Evolutionary conservation across 2,888 invertebrate species (phyloP).

Genomic region (Andricus quercusramuli): DNA sequence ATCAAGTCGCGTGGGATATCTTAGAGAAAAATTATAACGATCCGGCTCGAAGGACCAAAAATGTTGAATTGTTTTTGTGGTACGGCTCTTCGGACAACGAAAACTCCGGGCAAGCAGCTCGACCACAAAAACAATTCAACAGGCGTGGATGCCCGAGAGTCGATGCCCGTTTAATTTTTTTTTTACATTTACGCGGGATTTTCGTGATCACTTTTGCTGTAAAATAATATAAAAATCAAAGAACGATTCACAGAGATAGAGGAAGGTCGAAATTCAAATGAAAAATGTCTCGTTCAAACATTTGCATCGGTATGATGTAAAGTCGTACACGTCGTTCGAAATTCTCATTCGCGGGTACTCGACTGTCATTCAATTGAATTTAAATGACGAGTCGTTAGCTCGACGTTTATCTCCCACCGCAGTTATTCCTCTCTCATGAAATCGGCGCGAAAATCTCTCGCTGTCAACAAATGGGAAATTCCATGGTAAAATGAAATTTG

Average conservation of each 20-base stretch:
- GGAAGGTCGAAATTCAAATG: slow-evolving; percentile 4
- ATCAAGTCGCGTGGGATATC: too few species aligned
- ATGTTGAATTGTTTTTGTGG: too few species aligned
- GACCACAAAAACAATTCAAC: too few species aligned
- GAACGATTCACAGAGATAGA: not conserved
- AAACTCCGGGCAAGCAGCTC: too few species aligned
- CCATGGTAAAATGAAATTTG: not conserved
- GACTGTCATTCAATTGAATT: slow-evolving; percentile 55
- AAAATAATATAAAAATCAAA: not conserved
- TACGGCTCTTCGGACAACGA: too few species aligned
- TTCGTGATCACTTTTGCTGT: not conserved
- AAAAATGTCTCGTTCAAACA: slow-evolving; percentile 43
- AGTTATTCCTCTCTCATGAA: slow-evolving; percentile 26
- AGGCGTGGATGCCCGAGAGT: not conserved
- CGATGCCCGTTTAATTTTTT: not conserved
- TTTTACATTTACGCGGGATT: not conserved
- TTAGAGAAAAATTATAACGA: too few species aligned
- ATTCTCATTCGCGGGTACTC: slow-evolving; percentile 30
- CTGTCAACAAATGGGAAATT: slow-evolving; percentile 31
- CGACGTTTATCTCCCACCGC: slow-evolving; percentile 31
- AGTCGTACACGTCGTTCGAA: slow-evolving; percentile 37
- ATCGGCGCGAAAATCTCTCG: slow-evolving; percentile 3
- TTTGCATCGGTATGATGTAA: slow-evolving; percentile 42
- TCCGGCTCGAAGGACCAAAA: too few species aligned
- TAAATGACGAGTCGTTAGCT: slow-evolving; percentile 61